phyloP scores from a whole-genome alignment of 2,888 invertebrate genomes.

The Parapristionchus giblindavisi region DNA sequence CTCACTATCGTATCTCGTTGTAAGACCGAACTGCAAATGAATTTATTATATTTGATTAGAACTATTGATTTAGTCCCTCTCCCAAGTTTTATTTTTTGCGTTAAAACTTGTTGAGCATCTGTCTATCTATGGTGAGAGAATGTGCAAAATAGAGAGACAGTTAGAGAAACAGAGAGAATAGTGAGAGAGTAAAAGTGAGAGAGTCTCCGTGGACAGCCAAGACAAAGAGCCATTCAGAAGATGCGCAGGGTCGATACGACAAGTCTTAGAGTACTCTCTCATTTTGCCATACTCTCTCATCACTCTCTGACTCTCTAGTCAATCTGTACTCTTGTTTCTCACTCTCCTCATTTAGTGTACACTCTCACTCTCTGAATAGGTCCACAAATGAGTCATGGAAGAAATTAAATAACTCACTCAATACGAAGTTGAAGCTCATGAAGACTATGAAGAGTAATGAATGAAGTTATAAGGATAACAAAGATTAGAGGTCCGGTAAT shows the following conservation, averaged over 20 bases:
- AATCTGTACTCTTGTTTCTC: too few species aligned
- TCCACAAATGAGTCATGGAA: neutral
- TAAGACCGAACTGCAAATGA: neutral
- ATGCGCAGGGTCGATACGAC: neutral
- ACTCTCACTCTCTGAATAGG: neutral
- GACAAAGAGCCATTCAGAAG: too few species aligned
- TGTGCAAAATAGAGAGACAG: too few species aligned
- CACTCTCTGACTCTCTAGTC: too few species aligned
- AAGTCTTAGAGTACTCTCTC: too few species aligned
- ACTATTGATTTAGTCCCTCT: too few species aligned
- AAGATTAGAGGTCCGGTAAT: neutral
- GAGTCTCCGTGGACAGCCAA: too few species aligned
- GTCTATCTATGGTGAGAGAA: neutral
- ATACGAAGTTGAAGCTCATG: slow-evolving; percentile 29
- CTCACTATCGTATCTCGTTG: neutral
- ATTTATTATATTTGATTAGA: neutral
- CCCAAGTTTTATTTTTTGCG: neutral
- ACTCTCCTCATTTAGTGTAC: neutral
- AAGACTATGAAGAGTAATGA: slow-evolving; percentile 3
- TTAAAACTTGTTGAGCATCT: neutral
- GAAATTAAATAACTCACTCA: slow-evolving; percentile 4
- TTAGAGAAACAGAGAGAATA: too few species aligned
- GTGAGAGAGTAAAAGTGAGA: too few species aligned
- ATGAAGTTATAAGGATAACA: neutral
- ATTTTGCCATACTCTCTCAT: too few species aligned